Conservation (phyloP, 2,888 invertebrate genomes). For the Synanthedon vespiformis region DNA sequence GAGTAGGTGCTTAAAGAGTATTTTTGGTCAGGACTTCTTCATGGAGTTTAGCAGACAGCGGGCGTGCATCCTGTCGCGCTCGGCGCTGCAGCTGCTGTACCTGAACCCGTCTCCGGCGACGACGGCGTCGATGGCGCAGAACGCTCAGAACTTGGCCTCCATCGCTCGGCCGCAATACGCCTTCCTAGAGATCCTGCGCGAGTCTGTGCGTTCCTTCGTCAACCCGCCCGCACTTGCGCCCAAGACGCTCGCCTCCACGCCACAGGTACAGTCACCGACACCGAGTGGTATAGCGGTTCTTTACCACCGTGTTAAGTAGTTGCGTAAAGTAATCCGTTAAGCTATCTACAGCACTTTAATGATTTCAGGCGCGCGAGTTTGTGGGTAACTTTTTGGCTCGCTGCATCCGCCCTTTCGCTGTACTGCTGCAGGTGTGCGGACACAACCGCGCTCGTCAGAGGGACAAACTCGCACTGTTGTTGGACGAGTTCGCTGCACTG, state of each 20-base stretch:
- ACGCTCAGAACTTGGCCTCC: conserved; percentile 16
- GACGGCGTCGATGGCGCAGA: conserved; percentile 40
- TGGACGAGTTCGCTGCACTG: conserved; percentile 90
- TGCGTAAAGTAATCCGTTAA: no score
- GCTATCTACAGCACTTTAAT: no score
- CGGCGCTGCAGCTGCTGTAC: conserved; percentile 87
- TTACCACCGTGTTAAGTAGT: no score
- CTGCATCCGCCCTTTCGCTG: conserved; percentile 88
- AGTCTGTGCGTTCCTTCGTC: conserved; percentile 88
- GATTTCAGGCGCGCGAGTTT: conserved; percentile 79
- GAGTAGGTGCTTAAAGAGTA: no score
- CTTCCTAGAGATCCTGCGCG: conserved; percentile 84
- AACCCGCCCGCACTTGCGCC: conserved; percentile 89
- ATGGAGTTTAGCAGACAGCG: conserved; percentile 90
- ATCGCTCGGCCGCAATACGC: conserved; percentile 39
- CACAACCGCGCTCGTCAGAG: conserved; percentile 96
- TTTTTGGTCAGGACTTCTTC: conserved; percentile 82
- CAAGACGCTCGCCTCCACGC: conserved; percentile 76
- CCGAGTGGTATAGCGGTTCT: no score
- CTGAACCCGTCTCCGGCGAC: conserved; percentile 61
- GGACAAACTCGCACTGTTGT: conserved; percentile 89
- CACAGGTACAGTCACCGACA: conserved; percentile 57
- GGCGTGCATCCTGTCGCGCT: conserved; percentile 93
- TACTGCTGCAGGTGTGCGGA: conserved; percentile 89
- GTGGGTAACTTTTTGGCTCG: conserved; percentile 90